Evolutionary conservation across 1,140 invertebrate species (phyloP), one percentile per base, ranked within the genome.

Genomic region (Aphidius gifuensis): DNA sequence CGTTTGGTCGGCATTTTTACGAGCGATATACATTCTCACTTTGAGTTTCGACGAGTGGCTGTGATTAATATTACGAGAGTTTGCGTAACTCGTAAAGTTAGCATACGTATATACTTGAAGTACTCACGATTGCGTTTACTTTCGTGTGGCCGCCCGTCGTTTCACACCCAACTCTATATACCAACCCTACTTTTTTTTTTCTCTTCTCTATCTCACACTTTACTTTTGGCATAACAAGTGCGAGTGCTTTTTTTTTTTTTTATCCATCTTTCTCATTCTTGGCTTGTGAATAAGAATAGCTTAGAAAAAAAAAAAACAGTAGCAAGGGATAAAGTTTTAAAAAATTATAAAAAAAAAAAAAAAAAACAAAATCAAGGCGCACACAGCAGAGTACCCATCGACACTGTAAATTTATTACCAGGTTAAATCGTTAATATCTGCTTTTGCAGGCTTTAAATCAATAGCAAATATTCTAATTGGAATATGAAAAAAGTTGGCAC

Each of bases 381-480:
- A 44, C 61, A 49, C 58, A 60, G 59, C 58, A 70, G 42, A 65
- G 59, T 54, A 49, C 61, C 65, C 75, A 78, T 80, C 74, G 78
- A 74, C 76, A 72, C 70, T 60, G 68, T 63, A 66, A 80, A 81
- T 81, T 80, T 81, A 81, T 80, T 67, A 78, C 58, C 62, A 64
- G 66, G 71, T 70, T 73, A 73, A 76, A 72, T 71, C 76, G 78
- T 80, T 81, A 81, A 80, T 81, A 79, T 75, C 75, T 74, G 74
- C 76, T 69, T 69, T 67, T 65, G 62, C 40, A 45, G 67, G 71
- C 71, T 67, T 71, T 80, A 81, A 81, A 81, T 81, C 79, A 81
- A 78, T 76, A 78, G 69, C 74, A 81, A 81, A 80, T 80, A 78
- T 80, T 76, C 78, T 80, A 81, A 81, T 81, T 81, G 78, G 78